Evolutionary conservation across 2,797 vertebrate species (phyloP), one percentile per base, ranked within the genome.

Genomic region (Paratrypauchen microcephalus): DNA sequence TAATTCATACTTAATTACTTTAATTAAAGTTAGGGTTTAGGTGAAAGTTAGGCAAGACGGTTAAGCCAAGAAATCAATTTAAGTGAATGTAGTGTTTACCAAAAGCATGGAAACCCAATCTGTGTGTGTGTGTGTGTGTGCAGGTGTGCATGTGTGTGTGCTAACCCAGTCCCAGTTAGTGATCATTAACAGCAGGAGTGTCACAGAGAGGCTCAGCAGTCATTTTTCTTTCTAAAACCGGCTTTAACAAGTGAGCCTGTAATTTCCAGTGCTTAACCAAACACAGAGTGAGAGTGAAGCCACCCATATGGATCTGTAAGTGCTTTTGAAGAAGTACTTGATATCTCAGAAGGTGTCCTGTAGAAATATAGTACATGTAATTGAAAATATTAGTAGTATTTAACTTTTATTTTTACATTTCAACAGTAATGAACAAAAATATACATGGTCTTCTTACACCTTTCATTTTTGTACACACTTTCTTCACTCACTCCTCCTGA

Each of bases 171-270:
- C 87, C 94, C 91, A 91, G 91, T 94, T 91, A 93, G 90, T 86
- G 88, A 93, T 96, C 96, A 96, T 97, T 95, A 95, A 93, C 93
- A 94, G 93, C 92, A 88, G 92, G 87, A 91, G 91, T 89, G 92
- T 94, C 89, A 95, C 93, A 95, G 92, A 95, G 93, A 81, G 78
- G 69, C 91, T 91, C 92, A 94, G 93, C 72, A 75, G 94, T 97
- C 94, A 95, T 96, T 96, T 96, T 94, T 93, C 87, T 86, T 91
- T 91, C 94, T 95, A 96, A 95, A 94, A 95, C 94, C 91, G 90
- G 90, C 88, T 92, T 90, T 94, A 94, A 93, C 92, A 92, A 92
- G 92, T 95, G 89, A 95, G 92, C 94, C 93, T 94, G 94, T 95
- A 87, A 93, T 93, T 93, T 92, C 83, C 89, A 92, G 79, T 74